Conservation (phyloP, 53 echinoderm and acorn worm species). For the Patiria pectinifera region DNA sequence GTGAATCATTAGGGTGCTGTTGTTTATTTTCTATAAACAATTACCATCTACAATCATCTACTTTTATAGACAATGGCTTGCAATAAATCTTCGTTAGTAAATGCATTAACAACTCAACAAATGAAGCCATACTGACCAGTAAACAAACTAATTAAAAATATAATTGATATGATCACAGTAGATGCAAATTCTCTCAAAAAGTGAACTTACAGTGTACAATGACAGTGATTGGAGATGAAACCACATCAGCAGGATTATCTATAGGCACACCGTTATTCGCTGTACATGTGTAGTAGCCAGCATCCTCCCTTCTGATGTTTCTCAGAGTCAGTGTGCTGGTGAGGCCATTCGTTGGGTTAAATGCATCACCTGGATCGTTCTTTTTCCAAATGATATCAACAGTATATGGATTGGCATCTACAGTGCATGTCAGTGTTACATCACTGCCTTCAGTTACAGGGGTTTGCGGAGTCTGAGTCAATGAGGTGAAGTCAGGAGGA, state of each 20-base stretch:
- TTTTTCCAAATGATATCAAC: neutral
- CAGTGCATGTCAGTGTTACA: neutral
- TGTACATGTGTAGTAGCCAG: slow-evolving; percentile 6
- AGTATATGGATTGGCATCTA: neutral
- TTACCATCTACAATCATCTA: too few species aligned
- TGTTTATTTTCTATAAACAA: too few species aligned
- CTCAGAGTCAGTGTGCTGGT: slow-evolving; percentile 1
- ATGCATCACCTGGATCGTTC: neutral
- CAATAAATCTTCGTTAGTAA: too few species aligned
- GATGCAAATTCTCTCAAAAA: too few species aligned
- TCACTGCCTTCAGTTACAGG: neutral
- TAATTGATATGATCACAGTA: too few species aligned
- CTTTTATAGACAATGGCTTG: too few species aligned
- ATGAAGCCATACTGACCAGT: too few species aligned
- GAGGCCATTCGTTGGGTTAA: neutral
- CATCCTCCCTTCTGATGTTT: neutral
- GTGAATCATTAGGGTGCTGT: too few species aligned
- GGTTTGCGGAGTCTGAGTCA: neutral
- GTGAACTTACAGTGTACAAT: neutral
- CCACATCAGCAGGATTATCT: neutral
- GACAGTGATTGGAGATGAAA: neutral
- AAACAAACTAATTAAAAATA: too few species aligned
- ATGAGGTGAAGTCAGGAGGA: neutral
- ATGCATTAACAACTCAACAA: too few species aligned
- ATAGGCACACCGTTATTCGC: neutral